Percentiles rank a stretch among this genome's conserved stretches.
phyloP scores from a whole-genome alignment of 2,113 vertebrate species.

The Riparia riparia region DNA sequence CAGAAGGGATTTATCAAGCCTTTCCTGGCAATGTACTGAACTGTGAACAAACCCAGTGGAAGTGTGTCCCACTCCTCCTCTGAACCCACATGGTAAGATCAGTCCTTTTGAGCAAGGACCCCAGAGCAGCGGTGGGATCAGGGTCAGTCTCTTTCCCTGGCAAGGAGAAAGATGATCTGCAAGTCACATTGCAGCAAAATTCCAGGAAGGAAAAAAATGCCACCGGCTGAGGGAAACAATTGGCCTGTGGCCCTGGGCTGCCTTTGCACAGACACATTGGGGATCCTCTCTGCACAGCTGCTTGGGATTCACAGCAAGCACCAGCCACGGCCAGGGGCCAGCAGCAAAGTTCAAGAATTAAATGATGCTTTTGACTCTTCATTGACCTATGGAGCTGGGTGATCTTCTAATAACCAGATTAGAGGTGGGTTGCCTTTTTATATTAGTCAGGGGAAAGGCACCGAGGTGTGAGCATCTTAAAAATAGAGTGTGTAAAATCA shows the following conservation, averaged over 20 bases:
- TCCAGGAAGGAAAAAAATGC: slow-evolving; percentile 16
- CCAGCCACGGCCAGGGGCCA: background rate
- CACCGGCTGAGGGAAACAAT: background rate
- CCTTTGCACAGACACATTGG: background rate
- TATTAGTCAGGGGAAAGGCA: background rate
- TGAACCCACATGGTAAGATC: background rate
- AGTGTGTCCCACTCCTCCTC: background rate
- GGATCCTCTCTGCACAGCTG: background rate
- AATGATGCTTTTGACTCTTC: slow-evolving; percentile 11
- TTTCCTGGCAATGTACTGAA: background rate
- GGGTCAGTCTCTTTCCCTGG: background rate
- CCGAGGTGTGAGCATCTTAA: background rate
- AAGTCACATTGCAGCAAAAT: background rate
- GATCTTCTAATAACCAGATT: background rate
- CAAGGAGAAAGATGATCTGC: background rate
- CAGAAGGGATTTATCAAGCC: background rate
- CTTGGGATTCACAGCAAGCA: slow-evolving; percentile 21
- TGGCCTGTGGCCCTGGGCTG: background rate
- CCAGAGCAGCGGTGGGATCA: background rate
- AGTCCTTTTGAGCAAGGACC: background rate
- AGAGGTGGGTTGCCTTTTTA: background rate
- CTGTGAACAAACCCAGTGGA: background rate
- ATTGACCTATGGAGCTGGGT: background rate
- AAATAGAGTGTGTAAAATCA: background rate
- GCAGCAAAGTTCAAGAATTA: slow-evolving; percentile 10